A percentile compares a stretch with the other conserved stretches of the same genome.
These are phyloP conservation scores for Thalassophryne amazonica DNA, from an alignment of 2,797 vertebrate species.

Conservation along the genomic window DNA sequence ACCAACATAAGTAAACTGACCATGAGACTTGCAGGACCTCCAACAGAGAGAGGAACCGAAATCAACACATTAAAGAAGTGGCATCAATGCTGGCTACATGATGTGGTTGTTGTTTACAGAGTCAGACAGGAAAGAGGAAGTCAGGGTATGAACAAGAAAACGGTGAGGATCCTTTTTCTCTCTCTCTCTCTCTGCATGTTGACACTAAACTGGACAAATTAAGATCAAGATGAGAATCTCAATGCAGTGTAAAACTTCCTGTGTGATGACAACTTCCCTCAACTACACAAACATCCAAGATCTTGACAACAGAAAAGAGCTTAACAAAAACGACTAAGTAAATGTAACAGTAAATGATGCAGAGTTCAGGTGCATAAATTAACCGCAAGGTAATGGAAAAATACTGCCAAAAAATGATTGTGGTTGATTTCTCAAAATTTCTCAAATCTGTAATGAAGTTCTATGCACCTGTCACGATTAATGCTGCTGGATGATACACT, in stretches of 20 bases:
- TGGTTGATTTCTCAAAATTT: too few relatives aligned
- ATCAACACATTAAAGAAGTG: not conserved
- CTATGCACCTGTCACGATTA: too few relatives aligned
- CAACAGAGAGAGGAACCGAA: not conserved
- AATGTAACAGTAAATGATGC: too few relatives aligned
- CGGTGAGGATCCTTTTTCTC: not conserved
- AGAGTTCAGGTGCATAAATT: too few relatives aligned
- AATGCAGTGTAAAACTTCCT: slow-evolving; percentile 21
- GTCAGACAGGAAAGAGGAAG: slow-evolving; percentile 5
- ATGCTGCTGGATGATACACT: too few relatives aligned
- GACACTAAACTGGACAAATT: not conserved
- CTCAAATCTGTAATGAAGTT: too few relatives aligned
- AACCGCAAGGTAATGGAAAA: too few relatives aligned
- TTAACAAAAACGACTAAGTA: too few relatives aligned
- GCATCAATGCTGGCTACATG: not conserved
- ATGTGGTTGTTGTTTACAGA: not conserved
- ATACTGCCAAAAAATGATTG: too few relatives aligned
- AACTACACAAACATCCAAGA: not conserved
- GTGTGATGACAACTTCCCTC: slow-evolving; percentile 20
- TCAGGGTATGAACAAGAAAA: not conserved
- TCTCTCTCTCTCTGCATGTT: slow-evolving; percentile 28
- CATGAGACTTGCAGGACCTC: not conserved
- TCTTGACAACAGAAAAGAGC: not conserved
- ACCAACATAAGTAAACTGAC: too few relatives aligned
- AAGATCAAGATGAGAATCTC: not conserved